A percentile compares a stretch with the other conserved stretches of the same genome.
Conservation (phyloP, 2,888 invertebrate genomes). For the Subacronicta megacephala region DNA sequence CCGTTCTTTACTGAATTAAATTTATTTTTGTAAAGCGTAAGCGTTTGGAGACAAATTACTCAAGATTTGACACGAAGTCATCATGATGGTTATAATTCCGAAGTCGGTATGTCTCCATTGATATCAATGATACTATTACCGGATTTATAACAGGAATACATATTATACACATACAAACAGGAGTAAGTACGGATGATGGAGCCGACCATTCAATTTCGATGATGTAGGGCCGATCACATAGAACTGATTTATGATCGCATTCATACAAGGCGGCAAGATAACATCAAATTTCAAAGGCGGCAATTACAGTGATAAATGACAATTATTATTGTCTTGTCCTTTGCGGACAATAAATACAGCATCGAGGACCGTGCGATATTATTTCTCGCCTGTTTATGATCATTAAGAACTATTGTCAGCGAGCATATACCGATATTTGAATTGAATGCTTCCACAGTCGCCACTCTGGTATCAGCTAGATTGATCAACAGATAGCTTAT, state of each 20-base stretch:
- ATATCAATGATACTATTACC: constrained; percentile 40
- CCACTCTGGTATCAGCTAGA: constrained; percentile 77
- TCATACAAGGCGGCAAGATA: constrained; percentile 79
- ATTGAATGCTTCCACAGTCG: constrained; percentile 83
- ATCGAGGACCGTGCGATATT: constrained; percentile 83
- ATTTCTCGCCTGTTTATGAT: constrained; percentile 83
- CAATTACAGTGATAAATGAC: constrained; percentile 87
- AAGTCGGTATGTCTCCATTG: constrained; percentile 40
- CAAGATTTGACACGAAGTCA: too few species aligned
- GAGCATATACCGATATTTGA: constrained; percentile 80
- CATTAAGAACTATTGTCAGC: constrained; percentile 86
- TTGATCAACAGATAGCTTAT: constrained; percentile 78
- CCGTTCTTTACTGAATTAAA: too few species aligned
- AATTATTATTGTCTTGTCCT: constrained; percentile 83
- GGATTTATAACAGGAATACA: constrained; percentile 39
- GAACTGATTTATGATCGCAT: constrained; percentile 73
- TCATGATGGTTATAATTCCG: constrained; percentile 12
- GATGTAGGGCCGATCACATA: constrained; percentile 66
- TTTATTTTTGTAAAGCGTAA: too few species aligned
- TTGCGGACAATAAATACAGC: constrained; percentile 83
- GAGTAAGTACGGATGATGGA: constrained; percentile 56
- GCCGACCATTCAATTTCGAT: constrained; percentile 61
- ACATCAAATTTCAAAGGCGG: constrained; percentile 87
- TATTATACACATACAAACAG: too few species aligned
- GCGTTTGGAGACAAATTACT: too few species aligned